Evolutionary conservation across 2,113 vertebrate genomes (phyloP).

Genomic region (Nannospalax galili): DNA sequence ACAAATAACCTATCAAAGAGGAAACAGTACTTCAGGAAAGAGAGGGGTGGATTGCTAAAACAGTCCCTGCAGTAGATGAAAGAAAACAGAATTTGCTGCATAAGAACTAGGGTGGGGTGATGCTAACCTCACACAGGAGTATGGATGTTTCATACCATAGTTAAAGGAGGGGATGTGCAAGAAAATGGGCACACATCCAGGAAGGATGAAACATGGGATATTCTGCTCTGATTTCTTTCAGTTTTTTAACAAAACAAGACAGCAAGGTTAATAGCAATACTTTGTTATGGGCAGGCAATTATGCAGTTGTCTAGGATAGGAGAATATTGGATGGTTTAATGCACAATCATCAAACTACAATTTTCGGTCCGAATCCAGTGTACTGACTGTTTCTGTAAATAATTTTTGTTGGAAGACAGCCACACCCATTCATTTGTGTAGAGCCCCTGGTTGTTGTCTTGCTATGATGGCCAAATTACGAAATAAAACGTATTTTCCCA

Average conservation of each 20-base stretch:
- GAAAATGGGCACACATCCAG: background rate
- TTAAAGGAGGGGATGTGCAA: background rate
- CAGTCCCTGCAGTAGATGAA: background rate
- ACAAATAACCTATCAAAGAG: background rate
- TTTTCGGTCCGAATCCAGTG: background rate
- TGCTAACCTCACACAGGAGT: background rate
- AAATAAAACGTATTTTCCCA: background rate
- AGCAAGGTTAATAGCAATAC: constrained; percentile 5
- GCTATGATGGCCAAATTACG: background rate
- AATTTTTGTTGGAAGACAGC: constrained; percentile 12
- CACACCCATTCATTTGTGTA: background rate
- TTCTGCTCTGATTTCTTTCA: constrained; percentile 17
- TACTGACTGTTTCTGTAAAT: background rate
- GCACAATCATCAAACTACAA: background rate
- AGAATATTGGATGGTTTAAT: background rate
- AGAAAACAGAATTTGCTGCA: background rate
- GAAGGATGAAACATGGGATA: background rate
- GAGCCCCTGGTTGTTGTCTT: background rate
- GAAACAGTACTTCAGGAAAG: background rate
- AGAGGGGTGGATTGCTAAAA: background rate
- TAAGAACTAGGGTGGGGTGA: background rate
- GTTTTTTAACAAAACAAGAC: constrained; percentile 28
- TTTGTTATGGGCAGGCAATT: background rate
- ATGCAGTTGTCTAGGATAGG: background rate
- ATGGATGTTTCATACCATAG: background rate